Percentiles rank a stretch among this genome's conserved stretches.
Evolutionary conservation across 1,140 invertebrate genomes (phyloP).

Genomic region (Drosophila suzukii): DNA sequence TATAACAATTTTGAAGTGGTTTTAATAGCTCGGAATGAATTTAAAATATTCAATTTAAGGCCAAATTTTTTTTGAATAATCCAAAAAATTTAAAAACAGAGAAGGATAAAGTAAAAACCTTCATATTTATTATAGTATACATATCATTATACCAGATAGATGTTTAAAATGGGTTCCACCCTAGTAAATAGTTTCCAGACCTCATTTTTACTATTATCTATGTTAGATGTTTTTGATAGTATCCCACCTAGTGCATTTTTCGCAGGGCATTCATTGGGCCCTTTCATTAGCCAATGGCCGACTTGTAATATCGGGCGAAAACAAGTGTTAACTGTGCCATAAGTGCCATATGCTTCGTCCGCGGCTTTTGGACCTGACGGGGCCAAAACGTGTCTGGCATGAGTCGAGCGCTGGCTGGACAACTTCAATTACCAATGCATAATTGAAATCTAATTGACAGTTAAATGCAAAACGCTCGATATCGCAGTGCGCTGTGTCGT

Average conservation of each 20-base stretch:
- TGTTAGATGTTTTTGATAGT: too few species aligned
- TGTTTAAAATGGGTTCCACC: too few species aligned
- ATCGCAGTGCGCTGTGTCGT: conserved; percentile 19
- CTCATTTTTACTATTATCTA: neutral
- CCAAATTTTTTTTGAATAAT: too few species aligned
- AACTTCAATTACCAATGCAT: conserved; percentile 73
- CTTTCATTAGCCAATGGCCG: conserved; percentile 3
- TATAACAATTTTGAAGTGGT: too few species aligned
- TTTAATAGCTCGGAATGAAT: too few species aligned
- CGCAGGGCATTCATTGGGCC: conserved; percentile 12
- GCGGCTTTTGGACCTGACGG: conserved; percentile 53
- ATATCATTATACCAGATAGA: too few species aligned
- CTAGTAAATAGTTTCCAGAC: too few species aligned
- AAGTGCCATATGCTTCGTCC: conserved; percentile 29
- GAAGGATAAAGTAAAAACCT: too few species aligned
- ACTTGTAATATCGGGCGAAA: conserved; percentile 32
- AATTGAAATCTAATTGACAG: conserved; percentile 83
- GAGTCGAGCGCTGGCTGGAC: conserved; percentile 48
- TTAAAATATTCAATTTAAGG: too few species aligned
- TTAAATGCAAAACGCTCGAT: conserved; percentile 67
- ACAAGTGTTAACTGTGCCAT: conserved; percentile 63
- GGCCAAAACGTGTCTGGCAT: conserved; percentile 74
- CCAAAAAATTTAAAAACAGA: too few species aligned
- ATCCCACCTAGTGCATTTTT: too few species aligned
- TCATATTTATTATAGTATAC: too few species aligned